Base-by-base conservation (phyloP, 30 jellyfish, hydroid and myxozoan species). In the Chrysaora quinquecirrha region DNA sequence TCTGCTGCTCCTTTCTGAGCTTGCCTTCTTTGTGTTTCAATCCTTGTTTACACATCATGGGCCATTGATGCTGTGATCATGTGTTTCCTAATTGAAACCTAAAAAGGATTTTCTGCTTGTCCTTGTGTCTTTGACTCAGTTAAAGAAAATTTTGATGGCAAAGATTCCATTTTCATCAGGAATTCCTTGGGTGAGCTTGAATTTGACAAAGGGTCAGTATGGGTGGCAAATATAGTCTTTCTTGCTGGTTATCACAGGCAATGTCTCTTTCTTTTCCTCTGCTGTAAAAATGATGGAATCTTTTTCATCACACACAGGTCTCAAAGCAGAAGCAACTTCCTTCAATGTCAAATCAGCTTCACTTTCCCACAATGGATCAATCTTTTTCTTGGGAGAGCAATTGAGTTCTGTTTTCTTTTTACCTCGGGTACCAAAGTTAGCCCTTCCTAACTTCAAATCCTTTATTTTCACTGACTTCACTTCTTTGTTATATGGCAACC, bases 21-120 rank as follows among this genome's bases (percentile, higher is more conserved):
- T n/a, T n/a, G n/a, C n/a, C n/a, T 21, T 46, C 64, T 35, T 24
- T 34, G 61, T 65, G 80, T 63, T 29, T 64, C 24, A 50, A 66
- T 60, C 54, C 72, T 28, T 61, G 76, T 56, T 23, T 85, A 69
- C 12, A 65, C 69, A 25, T 21, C 60, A 66, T 43, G 80, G 18
- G 85, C 78, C 34, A 71, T 83, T 23, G 88, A 83, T 33, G 94
- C 80, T 22, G 88, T 71, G 7, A 83, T 58, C 20, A 54, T 19
- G 27, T 70, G 88, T 71, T 71, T 68, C 19, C 90, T 34, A 6
- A 73, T 47, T 9, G 74, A 28, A 49, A 69, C 28, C 93, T 71
- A 58, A 27, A 52, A 50, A 16, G 58, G 48, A 35, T 72, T 83
- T 12, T 38, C 56, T 32, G 64, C 50, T 72, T 83, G 94, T 24